Evolutionary conservation across 2,797 vertebrate genomes (phyloP).

Genomic region (Loris lydekkerianus): DNA sequence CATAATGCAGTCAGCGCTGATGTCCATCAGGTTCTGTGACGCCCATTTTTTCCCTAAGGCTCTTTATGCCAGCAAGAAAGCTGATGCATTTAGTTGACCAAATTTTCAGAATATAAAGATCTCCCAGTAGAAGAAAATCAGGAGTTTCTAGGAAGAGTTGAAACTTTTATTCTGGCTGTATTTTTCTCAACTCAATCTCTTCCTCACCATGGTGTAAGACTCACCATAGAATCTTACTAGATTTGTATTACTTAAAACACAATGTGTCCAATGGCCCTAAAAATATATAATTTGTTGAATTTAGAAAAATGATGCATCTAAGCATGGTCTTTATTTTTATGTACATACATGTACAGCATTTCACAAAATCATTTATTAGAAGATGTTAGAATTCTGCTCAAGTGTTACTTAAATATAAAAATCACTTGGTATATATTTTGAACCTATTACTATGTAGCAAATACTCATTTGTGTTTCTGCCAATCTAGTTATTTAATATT

Average conservation of each 20-base stretch:
- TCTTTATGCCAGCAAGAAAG: constrained; percentile 84
- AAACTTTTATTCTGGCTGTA: neutral
- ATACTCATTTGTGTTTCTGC: constrained; percentile 51
- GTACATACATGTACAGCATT: constrained; percentile 67
- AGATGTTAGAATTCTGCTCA: constrained; percentile 83
- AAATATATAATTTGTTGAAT: constrained; percentile 75
- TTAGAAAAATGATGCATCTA: constrained; percentile 79
- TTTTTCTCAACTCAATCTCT: neutral
- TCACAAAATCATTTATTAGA: constrained; percentile 84
- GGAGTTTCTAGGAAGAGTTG: neutral
- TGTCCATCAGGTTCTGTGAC: neutral
- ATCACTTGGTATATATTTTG: constrained; percentile 77
- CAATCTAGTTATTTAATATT: constrained; percentile 15
- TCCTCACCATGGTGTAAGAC: neutral
- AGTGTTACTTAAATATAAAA: constrained; percentile 85
- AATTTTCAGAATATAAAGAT: constrained; percentile 63
- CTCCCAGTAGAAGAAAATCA: constrained; percentile 26
- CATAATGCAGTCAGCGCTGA: constrained; percentile 79
- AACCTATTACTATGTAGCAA: constrained; percentile 26
- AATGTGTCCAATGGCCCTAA: constrained; percentile 63
- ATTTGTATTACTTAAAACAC: neutral
- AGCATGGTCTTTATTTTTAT: constrained; percentile 82
- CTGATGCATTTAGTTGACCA: constrained; percentile 76
- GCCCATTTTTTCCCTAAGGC: constrained; percentile 75
- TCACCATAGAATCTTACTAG: neutral